Base-by-base conservation (phyloP, 2,113 vertebrate genomes). In the Silurus asotus region DNA sequence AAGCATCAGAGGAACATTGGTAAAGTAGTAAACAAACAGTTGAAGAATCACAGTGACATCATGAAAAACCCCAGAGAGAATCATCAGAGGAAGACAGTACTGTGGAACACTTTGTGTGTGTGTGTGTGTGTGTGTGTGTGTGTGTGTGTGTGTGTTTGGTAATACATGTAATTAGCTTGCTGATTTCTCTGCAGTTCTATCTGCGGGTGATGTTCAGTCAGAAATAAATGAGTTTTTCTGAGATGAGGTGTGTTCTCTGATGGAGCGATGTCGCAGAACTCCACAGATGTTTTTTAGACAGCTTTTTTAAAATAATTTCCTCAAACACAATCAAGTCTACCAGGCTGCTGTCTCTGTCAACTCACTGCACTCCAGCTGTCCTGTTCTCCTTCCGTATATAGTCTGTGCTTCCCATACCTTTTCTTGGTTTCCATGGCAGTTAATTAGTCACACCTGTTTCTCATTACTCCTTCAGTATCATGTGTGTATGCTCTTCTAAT, bases 201-300 rank as follows among this genome's bases (percentile, higher is more conserved):
- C 51, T 51, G 81, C 13, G 20, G 62, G 8, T 82, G 80, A 67
- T 9, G 23, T 62, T 92, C 45, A 15, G 64, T 82, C 93, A 94
- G 93, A 92, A 94, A 94, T 93, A 94, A 92, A 92, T 20, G 17
- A 65, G 45, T 65, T 28, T 45, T 7, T 10, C 17, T 82, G 13
- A 70, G 69, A 72, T 14, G 15, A 69, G 25, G 28, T 13, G 37
- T 2, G 14, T 20, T 17, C 37, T 37, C 37, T 37, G 37, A 37
- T 0, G 2, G 37, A 37, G 17, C 56, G 15, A 58, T 4, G 2
- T 58, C 56, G 56, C 56, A 58, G 15, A 58, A 58, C 56, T 3
- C 11, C 56, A 58, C 65, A 48, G 45, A 74, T 49, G 17, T 49
- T 7, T 74, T 45, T 72, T 37, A 8, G 17, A 23, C 6, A 69